phyloP scores from a whole-genome alignment of 2,888 invertebrate species.

The Unio delphinus region DNA sequence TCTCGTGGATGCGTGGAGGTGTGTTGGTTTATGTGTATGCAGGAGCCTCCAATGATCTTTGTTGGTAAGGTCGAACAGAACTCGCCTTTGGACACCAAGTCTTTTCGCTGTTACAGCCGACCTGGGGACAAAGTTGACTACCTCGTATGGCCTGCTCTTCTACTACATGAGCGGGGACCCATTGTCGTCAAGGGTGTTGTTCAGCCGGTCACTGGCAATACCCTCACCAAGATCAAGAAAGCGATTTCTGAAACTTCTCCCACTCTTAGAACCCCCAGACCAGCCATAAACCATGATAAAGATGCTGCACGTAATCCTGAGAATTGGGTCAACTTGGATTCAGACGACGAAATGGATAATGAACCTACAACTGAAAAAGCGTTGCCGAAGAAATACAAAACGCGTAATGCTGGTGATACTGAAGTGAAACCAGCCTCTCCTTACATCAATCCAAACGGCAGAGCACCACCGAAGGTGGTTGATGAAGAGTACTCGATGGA shows the following conservation, averaged over 20 bases:
- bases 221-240: no score
- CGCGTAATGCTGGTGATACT: constrained; percentile 6
- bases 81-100: constrained; percentile 20
- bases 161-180: constrained; percentile 15
- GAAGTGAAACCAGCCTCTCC: constrained; percentile 15
- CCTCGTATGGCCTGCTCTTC: constrained; percentile 31
- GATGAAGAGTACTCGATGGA: constrained; percentile 3
- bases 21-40: constrained; percentile 32
- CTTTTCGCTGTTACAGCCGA: constrained; percentile 22
- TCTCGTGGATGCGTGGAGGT: constrained; percentile 25
- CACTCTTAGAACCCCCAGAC: no score
- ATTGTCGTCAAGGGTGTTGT: constrained; percentile 30
- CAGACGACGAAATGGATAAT: constrained; percentile 7
- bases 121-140: constrained; percentile 29
- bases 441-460: constrained; percentile 16
- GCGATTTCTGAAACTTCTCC: no score
- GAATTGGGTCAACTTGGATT: constrained; percentile 1
- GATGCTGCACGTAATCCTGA: constrained; percentile 6
- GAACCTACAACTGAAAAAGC: constrained; percentile 5
- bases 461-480: neutral
- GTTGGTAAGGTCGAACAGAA: constrained; percentile 26
- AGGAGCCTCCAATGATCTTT: constrained; percentile 31
- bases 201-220: constrained; percentile 14
- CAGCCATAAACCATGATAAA: neutral
- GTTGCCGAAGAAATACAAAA: constrained; percentile 12